Conservation (phyloP, 92 coral and sea anemone genomes). For the Epizoanthus fatuus region DNA sequence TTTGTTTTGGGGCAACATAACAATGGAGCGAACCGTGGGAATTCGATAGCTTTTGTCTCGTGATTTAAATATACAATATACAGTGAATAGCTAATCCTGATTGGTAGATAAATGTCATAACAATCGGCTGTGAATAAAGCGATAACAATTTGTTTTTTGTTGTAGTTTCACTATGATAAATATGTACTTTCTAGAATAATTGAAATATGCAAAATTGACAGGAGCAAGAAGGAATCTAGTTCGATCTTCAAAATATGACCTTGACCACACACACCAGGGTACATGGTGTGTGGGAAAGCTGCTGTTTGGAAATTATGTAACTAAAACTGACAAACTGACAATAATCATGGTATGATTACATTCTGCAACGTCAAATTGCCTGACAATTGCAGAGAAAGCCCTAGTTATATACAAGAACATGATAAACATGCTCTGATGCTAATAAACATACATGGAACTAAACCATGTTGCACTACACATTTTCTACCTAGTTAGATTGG, state of each 20-base stretch:
- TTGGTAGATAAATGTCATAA: neutral
- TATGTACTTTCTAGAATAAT: constrained; percentile 11
- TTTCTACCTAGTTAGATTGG: neutral
- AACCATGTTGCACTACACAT: neutral
- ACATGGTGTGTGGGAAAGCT: neutral
- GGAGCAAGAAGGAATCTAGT: neutral
- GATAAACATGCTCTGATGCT: no score
- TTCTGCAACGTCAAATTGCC: neutral
- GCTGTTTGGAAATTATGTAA: neutral
- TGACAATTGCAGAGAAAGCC: neutral
- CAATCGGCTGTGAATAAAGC: neutral
- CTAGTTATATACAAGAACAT: neutral
- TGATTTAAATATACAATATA: neutral
- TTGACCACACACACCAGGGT: neutral
- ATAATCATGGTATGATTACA: neutral
- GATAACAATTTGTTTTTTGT: constrained; percentile 10
- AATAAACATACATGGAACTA: no score
- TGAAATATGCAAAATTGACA: constrained; percentile 21
- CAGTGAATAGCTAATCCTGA: neutral
- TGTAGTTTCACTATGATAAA: constrained; percentile 1
- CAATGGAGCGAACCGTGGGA: neutral
- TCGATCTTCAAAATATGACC: neutral
- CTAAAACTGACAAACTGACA: neutral
- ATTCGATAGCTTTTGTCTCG: neutral
- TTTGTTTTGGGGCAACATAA: neutral